Evolutionary conservation across 2,888 invertebrate species (phyloP).

Genomic region (Notodonta dromedarius): DNA sequence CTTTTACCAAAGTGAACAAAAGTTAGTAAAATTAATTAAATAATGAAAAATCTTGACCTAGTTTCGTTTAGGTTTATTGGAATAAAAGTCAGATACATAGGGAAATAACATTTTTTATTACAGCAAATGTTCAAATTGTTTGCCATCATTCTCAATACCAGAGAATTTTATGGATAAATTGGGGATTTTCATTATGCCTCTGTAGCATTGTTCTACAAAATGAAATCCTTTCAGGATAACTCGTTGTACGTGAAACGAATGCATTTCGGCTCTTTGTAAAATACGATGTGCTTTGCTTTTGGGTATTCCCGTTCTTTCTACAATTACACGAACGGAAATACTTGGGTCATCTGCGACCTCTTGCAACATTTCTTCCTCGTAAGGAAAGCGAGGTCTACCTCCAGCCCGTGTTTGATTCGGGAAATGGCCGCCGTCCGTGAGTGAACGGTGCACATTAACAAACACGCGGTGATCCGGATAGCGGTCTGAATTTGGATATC

Average conservation of each 20-base stretch:
- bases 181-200: constrained; percentile 13
- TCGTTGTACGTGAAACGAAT: constrained; percentile 12
- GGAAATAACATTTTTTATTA: no score
- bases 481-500: constrained; percentile 27
- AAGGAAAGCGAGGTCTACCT: constrained; percentile 15
- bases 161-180: constrained; percentile 16
- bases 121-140: no score
- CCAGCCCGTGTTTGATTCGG: constrained; percentile 22
- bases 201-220: constrained; percentile 10
- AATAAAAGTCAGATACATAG: no score
- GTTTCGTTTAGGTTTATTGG: no score
- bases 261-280: constrained; percentile 10
- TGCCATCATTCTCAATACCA: not conserved
- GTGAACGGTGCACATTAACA: constrained; percentile 23
- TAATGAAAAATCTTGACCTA: no score
- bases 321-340: constrained; percentile 24
- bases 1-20: no score
- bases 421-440: constrained; percentile 27
- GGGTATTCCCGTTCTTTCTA: constrained; percentile 14
- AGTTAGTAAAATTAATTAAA: no score
- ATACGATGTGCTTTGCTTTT: constrained; percentile 16
- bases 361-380: constrained; percentile 19
- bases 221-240: constrained; percentile 11
- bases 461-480: constrained; percentile 33
- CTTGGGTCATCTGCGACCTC: constrained; percentile 22